Evolutionary conservation across 2,797 vertebrate genomes (phyloP).

Genomic region (Leptatherina wallacei): DNA sequence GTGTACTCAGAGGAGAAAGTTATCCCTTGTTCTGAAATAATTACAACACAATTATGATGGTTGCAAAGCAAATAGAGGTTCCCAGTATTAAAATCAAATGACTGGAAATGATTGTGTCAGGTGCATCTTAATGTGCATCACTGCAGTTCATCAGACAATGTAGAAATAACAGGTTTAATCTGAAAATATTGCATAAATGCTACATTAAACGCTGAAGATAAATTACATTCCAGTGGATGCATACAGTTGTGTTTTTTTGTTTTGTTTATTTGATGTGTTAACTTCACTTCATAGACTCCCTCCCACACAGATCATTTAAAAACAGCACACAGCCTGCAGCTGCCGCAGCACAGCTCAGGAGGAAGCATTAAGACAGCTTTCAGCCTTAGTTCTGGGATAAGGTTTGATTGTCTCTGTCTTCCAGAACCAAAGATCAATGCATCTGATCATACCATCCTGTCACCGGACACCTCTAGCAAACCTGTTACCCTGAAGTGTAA

Average conservation of each 20-base stretch:
- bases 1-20: too few relatives aligned
- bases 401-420: conserved; percentile 80
- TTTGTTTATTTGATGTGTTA: conserved; percentile 63
- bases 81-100: too few relatives aligned
- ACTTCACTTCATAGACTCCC: conserved; percentile 61
- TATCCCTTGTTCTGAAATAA: too few relatives aligned
- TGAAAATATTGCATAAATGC: conserved; percentile 1
- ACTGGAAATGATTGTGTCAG: too few relatives aligned
- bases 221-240: conserved; percentile 28
- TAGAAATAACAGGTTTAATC: background rate
- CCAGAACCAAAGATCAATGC: conserved; percentile 95
- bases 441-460: conserved; percentile 89
- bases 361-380: conserved; percentile 39
- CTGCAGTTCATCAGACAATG: conserved; percentile 5
- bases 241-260: conserved; percentile 34
- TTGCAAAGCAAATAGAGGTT: too few relatives aligned
- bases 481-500: conserved; percentile 90
- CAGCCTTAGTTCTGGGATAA: conserved; percentile 66
- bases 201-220: conserved; percentile 19
- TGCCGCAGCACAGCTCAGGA: conserved; percentile 37
- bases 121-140: background rate
- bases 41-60: too few relatives aligned
- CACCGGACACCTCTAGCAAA: conserved; percentile 55
- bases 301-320: conserved; percentile 71
- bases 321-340: conserved; percentile 63